Evolutionary conservation across 2,113 vertebrate species (phyloP).

Genomic region (Ictidomys tridecemlineatus): DNA sequence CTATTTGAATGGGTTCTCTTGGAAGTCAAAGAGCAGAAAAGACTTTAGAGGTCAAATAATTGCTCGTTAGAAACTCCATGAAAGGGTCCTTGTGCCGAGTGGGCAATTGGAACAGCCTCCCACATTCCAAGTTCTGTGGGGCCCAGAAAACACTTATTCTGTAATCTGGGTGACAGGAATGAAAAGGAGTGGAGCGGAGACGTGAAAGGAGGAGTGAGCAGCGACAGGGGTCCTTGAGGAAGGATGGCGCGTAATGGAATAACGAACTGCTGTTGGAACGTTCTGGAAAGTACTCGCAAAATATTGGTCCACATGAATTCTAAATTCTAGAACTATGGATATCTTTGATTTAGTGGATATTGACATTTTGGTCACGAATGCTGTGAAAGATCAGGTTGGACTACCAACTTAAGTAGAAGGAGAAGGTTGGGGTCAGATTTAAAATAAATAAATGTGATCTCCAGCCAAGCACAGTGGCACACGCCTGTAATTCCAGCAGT

Average conservation of each 20-base stretch:
- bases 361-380: background rate
- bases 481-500: too few species aligned
- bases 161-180: background rate
- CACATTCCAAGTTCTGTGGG: background rate
- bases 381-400: background rate
- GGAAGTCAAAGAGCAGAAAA: background rate
- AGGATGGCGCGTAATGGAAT: background rate
- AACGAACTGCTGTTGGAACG: background rate
- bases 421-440: background rate
- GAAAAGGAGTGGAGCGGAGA: background rate
- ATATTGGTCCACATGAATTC: background rate
- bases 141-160: background rate
- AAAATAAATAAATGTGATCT: background rate
- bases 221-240: background rate
- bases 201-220: background rate
- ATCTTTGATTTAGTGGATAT: background rate
- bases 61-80: background rate
- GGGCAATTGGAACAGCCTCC: background rate
- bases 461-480: background rate
- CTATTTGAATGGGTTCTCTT: background rate
- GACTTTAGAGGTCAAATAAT: background rate
- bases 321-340: background rate
- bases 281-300: background rate
- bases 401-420: background rate
- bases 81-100: background rate